Evolutionary conservation across 2,888 invertebrate genomes (phyloP).

Genomic region (Cheilosia vulpina): DNA sequence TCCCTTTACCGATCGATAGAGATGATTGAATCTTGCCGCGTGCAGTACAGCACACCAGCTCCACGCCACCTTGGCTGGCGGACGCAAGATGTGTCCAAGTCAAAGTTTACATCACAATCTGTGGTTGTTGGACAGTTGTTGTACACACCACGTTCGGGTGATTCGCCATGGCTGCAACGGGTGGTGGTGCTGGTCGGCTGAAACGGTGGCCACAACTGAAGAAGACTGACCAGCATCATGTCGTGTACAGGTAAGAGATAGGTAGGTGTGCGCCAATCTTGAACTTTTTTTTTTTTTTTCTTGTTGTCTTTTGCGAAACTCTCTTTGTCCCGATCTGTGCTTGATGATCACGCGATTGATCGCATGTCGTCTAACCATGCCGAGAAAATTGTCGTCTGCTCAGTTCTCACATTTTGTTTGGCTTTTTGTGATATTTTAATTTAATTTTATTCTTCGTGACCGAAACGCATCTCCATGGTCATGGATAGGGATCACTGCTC

Average conservation of each 20-base stretch:
- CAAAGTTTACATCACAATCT: constrained; percentile 75
- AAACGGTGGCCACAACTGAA: constrained; percentile 54
- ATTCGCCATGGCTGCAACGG: constrained; percentile 29
- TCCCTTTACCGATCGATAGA: constrained; percentile 68
- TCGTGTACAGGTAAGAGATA: constrained; percentile 11
- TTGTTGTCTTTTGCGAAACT: not conserved
- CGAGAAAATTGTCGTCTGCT: constrained; percentile 54
- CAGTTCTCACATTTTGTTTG: constrained; percentile 4
- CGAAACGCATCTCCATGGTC: constrained; percentile 31
- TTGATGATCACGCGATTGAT: constrained; percentile 61
- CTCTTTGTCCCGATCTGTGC: constrained; percentile 26
- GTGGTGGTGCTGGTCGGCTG: constrained; percentile 11
- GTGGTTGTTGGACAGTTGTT: constrained; percentile 71
- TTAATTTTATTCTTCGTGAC: constrained; percentile 40
- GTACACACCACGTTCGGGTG: constrained; percentile 59
- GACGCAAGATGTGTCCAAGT: constrained; percentile 72
- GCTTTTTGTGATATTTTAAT: constrained; percentile 46
- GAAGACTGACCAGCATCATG: constrained; percentile 62
- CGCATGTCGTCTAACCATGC: constrained; percentile 38
- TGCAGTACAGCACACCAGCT: constrained; percentile 49
- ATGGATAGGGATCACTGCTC: not conserved
- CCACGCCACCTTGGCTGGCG: constrained; percentile 43
- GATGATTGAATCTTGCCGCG: constrained; percentile 74
- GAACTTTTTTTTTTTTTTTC: not conserved
- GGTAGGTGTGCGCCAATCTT: constrained; percentile 16